Percentiles rank a stretch among this genome's conserved stretches.
phyloP scores from a whole-genome alignment of 2,888 invertebrate species.

The Periphyllus acericola region DNA sequence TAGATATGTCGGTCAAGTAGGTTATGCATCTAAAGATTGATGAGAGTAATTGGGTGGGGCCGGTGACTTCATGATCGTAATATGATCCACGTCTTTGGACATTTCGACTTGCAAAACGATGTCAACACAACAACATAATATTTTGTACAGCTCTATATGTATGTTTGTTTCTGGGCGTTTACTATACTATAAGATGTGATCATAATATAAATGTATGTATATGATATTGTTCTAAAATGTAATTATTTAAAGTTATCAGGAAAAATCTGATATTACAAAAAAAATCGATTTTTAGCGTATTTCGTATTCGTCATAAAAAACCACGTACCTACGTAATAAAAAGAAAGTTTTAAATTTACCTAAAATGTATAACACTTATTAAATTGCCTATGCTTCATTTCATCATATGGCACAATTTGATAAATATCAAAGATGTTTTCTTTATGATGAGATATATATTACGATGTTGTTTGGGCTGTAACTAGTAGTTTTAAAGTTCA shows the following conservation, averaged over 20 bases:
- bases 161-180: conserved; percentile 1
- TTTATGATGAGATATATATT: background rate
- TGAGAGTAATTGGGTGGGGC: background rate
- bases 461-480: background rate
- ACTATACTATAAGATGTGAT: background rate
- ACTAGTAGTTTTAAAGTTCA: background rate
- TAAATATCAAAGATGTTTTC: no score
- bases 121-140: background rate
- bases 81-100: background rate
- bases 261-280: no score
- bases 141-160: conserved; percentile 9
- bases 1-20: conserved; percentile 37
- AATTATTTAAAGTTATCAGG: no score
- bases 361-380: no score
- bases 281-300: no score
- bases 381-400: no score
- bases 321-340: no score
- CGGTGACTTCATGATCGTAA: conserved; percentile 3
- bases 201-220: background rate
- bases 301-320: no score
- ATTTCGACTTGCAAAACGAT: conserved; percentile 26
- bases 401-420: no score
- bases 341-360: no score
- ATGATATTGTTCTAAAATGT: no score
- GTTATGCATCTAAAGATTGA: background rate